Evolutionary conservation across 2,113 vertebrate genomes (phyloP), one percentile per base, ranked within the genome.

Genomic region (Rhinolophus ferrumequinum): DNA sequence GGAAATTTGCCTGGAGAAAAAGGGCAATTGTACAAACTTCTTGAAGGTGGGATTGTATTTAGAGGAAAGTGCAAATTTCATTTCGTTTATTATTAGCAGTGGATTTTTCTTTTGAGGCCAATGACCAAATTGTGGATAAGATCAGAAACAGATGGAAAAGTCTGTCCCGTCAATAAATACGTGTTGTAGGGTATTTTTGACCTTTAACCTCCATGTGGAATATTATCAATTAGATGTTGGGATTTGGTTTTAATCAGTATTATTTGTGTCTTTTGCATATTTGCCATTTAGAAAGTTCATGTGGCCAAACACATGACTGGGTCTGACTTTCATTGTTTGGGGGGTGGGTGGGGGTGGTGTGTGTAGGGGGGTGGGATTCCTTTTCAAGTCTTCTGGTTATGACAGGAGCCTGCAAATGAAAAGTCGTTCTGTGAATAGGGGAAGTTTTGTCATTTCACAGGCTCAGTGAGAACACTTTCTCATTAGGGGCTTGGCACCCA

Each of bases 71-170:
- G 41, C 13, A 85, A 83, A 96, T 95, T 96, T 90, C 60, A 89
- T 95, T 92, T 96, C 47, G 24, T 82, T 95, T 93, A 64, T 96
- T 95, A 86, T 75, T 93, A 89, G 62, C 11, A 30, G 58, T 66
- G 50, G 79, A 67, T 50, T 96, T 95, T 95, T 93, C 62, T 96
- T 93, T 90, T 85, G 81, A 93, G 84, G 56, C 33, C 15, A 85
- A 75, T 96, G 94, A 58, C 88, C 84, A 79, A 30, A 22, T 94
- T 35, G 47, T 88, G 76, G 76, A 44, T 94, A 92, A 66, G 84
- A 96, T 90, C 90, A 90, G 93, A 93, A 95, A 93, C 81, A 95
- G 93, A 80, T 88, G 84, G 75, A 90, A 88, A 95, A 86, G 89
- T 69, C 83, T 96, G 50, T 30, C 56, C 56, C 64, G 84, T 95